Evolutionary conservation across 2,888 invertebrate species (phyloP), one percentile per base, ranked within the genome.

Genomic region (Netelia fuscicornis): DNA sequence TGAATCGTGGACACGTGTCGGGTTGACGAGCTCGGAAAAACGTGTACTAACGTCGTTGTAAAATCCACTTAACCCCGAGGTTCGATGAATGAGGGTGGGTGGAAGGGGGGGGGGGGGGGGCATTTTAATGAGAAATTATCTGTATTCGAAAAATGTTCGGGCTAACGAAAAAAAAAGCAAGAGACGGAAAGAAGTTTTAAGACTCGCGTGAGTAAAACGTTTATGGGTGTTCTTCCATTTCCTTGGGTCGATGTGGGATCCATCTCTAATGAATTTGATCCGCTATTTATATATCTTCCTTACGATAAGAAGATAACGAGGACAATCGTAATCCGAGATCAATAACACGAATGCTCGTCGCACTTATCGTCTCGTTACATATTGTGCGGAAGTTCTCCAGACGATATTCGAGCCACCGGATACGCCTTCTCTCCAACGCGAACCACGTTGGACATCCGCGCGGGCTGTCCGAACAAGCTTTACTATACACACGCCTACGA

Each of bases 1-100:
- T 56, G 54, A 72, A 64, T 48, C 11, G 48, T 23, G 81, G 87
- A 89, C 88, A 89, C 89, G 89, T 88, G 89, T 89, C 88, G 77
- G 79, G 82, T 1, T 72, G 79, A 86, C 65, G 81, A 60, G 20
- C 62, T 37, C 2, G n/a, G 60, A 44, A 42, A 37, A 37, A 72
- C 72, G 42, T 42, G 52, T 20, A 68, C 30, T 48, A 30, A 78
- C 37, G 52, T 44, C 25, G 42, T 67, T 68, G 54, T 58, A 17
- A 25, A 30, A 25, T 42, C 56, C 30, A 11, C n/a, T 52, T 52
- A 42, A 25, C 13, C 20, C 25, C 2, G 37, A 37, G 37, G 37
- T 37, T 37, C 37, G 37, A 37, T 6, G 37, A 20, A 20, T 20
- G 6, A 0, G 37, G 37, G 37, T 5, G 6, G 37, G 37, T 5